Base-by-base conservation (phyloP, 1,140 invertebrate genomes). In the Brachionus asplanchnoidis region DNA sequence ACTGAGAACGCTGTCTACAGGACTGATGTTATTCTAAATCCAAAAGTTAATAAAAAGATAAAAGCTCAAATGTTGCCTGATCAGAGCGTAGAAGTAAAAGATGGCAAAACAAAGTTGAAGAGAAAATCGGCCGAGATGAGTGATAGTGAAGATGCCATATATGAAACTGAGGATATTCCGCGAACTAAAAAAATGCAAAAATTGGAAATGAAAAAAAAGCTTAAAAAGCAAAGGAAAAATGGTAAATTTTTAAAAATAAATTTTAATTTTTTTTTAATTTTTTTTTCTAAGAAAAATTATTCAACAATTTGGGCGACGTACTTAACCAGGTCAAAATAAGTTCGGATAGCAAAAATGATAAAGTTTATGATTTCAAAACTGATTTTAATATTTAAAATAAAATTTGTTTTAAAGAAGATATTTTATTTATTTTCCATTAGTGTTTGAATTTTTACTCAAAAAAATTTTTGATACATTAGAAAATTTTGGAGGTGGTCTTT, bases 171-270 rank as follows among this genome's bases (percentile, higher is more conserved):
- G 44, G 79, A 82, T 26, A 82, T 82, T 20, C 79, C 79, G 20
- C 23, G 79, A 40, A 82, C 79, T 32, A 82, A 82, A 68, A 82
- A 66, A 82, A 82, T 65, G 79, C 53, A 46, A 32, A 82, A 82
- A 42, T 44, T 65, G 20, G 50, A 60, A 82, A 44, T 68, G 36
- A 82, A 82, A 68, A 82, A 82, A 28, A 60, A 65, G 26, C 17
- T 68, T 40, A 82, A 82, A 68, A 82, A 82, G 46, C 36, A 82
- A 68, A 60, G 44, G 32, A 82, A 82, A 68, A 65, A 82, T 46
- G 79, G 53, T 65, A 68, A 65, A 23, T 80, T 73, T 40, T 42
- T 0, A 26, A n/a, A 12, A 68, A 42, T 17, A 40, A 42, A n/a
- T 20, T 28, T 46, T 9, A 8, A 46, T 32, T n/a, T 79, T 32